Evolutionary conservation across 1,140 invertebrate species (phyloP).

Genomic region (Parasteatoda tepidariorum): DNA sequence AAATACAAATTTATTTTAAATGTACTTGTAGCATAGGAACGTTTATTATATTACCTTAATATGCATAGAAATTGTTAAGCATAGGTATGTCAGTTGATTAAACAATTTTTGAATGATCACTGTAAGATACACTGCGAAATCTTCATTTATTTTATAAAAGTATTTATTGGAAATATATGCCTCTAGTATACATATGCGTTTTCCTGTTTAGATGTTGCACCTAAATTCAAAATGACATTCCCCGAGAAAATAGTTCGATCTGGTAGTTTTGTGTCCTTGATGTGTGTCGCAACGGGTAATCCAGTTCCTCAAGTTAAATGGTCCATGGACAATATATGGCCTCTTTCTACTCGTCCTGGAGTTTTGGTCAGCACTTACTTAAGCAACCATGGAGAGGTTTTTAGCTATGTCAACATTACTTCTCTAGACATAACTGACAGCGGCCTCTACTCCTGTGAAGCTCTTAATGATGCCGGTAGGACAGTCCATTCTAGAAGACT

Average conservation of each 20-base stretch:
- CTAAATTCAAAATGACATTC: conserved; percentile 86
- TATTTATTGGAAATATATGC: no score
- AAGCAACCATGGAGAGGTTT: conserved; percentile 75
- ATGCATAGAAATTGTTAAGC: no score
- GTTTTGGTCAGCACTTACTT: conserved; percentile 51
- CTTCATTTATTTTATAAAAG: no score
- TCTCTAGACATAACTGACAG: conserved; percentile 79
- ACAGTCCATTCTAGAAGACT: conserved; percentile 67
- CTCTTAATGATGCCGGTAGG: conserved; percentile 68
- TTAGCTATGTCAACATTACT: conserved; percentile 88
- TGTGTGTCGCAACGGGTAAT: conserved; percentile 86
- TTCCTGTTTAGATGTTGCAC: conserved; percentile 71
- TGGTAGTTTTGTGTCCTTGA: conserved; percentile 84
- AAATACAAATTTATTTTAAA: no score
- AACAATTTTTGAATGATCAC: no score
- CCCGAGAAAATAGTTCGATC: conserved; percentile 87
- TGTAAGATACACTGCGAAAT: no score
- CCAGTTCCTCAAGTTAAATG: conserved; percentile 94
- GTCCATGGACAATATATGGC: conserved; percentile 80
- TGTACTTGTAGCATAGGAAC: no score
- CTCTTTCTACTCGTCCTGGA: conserved; percentile 52
- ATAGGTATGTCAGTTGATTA: no score
- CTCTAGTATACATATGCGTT: no score
- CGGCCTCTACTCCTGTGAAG: conserved; percentile 68
- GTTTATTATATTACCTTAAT: no score